Evolutionary conservation across 2,888 invertebrate genomes (phyloP).

Genomic region (Cephus spinipes): DNA sequence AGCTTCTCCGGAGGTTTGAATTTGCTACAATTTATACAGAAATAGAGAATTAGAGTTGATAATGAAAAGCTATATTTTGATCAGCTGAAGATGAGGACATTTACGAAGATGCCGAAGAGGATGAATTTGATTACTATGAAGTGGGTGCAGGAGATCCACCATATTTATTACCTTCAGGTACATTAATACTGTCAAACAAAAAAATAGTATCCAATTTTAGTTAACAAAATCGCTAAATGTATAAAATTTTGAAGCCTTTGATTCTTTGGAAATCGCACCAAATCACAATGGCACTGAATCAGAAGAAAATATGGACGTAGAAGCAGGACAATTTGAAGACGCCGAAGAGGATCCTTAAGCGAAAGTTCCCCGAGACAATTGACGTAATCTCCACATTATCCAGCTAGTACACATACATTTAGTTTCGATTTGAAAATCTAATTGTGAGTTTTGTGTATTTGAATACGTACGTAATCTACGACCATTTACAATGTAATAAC

Average conservation of each 20-base stretch:
- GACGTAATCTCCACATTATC: slow-evolving; percentile 32
- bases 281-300: slow-evolving; percentile 63
- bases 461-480: too few relatives aligned
- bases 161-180: slow-evolving; percentile 59
- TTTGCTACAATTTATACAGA: slow-evolving; percentile 6
- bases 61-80: background rate
- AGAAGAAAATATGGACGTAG: slow-evolving; percentile 67
- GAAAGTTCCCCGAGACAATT: background rate
- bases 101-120: slow-evolving; percentile 67
- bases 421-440: slow-evolving; percentile 37
- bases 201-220: background rate
- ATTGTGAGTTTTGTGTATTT: too few relatives aligned
- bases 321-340: slow-evolving; percentile 72
- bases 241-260: slow-evolving; percentile 13
- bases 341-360: slow-evolving; percentile 69
- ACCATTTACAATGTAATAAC: too few relatives aligned
- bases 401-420: slow-evolving; percentile 50
- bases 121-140: slow-evolving; percentile 65
- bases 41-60: too few relatives aligned
- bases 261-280: slow-evolving; percentile 49
- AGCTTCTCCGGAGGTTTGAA: slow-evolving; percentile 67
- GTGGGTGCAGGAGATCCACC: slow-evolving; percentile 65
- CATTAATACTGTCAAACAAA: slow-evolving; percentile 1
- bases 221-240: slow-evolving; percentile 4
- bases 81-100: slow-evolving; percentile 66